Conservation (phyloP, 2,797 vertebrate genomes). For the Phyllotis vaccarum region DNA sequence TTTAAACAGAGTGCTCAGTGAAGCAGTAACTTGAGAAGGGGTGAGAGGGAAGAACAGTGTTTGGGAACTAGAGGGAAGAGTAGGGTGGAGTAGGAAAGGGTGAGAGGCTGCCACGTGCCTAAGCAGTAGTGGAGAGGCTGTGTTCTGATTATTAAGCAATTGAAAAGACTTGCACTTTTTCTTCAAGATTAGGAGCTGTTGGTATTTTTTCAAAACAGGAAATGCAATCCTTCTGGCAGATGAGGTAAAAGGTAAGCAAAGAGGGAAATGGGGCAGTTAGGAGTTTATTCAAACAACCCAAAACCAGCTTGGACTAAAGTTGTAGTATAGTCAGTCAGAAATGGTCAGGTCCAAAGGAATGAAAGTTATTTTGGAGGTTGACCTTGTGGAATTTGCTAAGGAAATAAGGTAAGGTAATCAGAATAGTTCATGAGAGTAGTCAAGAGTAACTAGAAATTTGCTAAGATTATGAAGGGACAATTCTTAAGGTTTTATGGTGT, state of each 20-base stretch:
- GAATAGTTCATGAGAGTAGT: conserved; percentile 3
- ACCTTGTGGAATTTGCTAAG: conserved; percentile 32
- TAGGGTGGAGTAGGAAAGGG: not conserved
- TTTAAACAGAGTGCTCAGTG: not conserved
- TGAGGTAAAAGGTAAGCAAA: not conserved
- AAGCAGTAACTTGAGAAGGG: not conserved
- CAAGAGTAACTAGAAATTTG: not conserved
- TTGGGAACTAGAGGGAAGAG: not conserved
- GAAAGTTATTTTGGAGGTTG: conserved; percentile 33
- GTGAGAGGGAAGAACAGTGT: not conserved
- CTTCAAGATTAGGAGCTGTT: conserved; percentile 26
- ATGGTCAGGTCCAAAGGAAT: not conserved
- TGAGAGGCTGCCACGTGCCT: not conserved
- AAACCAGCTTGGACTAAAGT: not conserved
- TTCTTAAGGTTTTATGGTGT: not conserved
- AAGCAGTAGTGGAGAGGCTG: not conserved
- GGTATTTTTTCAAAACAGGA: conserved; percentile 3
- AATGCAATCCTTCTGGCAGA: not conserved
- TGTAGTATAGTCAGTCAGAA: not conserved
- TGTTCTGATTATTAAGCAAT: not conserved
- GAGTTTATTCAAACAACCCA: not conserved
- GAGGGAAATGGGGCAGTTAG: not conserved
- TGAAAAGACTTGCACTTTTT: not conserved
- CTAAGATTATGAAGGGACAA: not conserved
- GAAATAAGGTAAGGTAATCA: not conserved